Evolutionary conservation across 2,797 vertebrate species (phyloP).

Genomic region (Anisognathus igniventris): DNA sequence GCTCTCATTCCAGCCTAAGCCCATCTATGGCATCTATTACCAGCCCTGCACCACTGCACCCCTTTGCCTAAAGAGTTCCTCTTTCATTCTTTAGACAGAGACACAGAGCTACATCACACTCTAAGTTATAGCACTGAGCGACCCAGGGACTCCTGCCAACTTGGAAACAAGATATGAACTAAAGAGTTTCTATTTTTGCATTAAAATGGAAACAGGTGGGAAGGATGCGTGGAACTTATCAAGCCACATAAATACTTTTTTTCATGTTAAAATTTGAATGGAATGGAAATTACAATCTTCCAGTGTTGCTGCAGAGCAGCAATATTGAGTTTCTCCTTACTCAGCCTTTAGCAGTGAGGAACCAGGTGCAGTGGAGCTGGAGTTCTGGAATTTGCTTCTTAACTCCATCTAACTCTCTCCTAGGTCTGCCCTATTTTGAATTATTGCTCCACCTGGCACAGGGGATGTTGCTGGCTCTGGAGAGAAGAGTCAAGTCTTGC

Average conservation of each 20-base stretch:
- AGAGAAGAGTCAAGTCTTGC: constrained; percentile 54
- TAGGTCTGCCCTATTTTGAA: constrained; percentile 50
- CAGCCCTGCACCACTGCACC: neutral
- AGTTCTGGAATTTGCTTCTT: constrained; percentile 58
- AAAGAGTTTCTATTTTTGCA: constrained; percentile 66
- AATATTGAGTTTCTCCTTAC: constrained; percentile 64
- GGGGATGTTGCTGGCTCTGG: constrained; percentile 64
- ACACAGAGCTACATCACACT: neutral
- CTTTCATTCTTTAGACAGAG: neutral
- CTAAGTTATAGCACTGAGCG: neutral
- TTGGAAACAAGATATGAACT: constrained; percentile 51
- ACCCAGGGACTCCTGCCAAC: neutral
- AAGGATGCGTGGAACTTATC: constrained; percentile 59
- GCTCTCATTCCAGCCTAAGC: neutral
- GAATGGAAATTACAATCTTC: constrained; percentile 65
- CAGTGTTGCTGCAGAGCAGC: constrained; percentile 38
- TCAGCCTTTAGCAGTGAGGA: constrained; percentile 63
- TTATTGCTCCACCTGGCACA: constrained; percentile 63
- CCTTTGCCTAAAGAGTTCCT: neutral
- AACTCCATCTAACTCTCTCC: constrained; percentile 48
- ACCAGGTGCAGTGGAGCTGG: constrained; percentile 22
- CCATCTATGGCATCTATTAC: neutral
- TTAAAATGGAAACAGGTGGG: constrained; percentile 71
- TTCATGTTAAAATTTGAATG: constrained; percentile 60
- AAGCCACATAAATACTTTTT: constrained; percentile 53